These are phyloP conservation scores for Barbus barbus DNA, from an alignment of 2,113 vertebrate genomes.

Conservation along the genomic window DNA sequence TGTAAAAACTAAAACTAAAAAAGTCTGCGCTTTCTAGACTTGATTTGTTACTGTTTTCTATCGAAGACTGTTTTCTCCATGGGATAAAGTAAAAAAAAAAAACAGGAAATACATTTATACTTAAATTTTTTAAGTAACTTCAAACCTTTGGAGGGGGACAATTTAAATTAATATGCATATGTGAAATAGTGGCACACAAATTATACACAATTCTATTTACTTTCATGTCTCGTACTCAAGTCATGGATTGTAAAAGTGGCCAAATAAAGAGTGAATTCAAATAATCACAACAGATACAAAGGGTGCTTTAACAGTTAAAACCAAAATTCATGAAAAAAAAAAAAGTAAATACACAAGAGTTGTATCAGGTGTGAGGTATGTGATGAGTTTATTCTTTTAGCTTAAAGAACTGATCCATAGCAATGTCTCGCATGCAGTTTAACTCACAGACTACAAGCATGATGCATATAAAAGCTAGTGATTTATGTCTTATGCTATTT, in stretches of 20 bases:
- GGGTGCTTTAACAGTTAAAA: background rate
- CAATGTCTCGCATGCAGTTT: constrained; percentile 91
- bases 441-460: constrained; percentile 84
- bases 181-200: no score
- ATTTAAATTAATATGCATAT: no score
- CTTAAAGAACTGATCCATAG: constrained; percentile 84
- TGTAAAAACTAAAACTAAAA: background rate
- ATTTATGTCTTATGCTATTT: constrained; percentile 76
- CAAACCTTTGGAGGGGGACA: no score
- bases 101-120: no score
- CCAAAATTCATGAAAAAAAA: constrained; percentile 21
- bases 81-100: no score
- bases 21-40: background rate
- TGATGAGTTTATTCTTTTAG: constrained; percentile 89
- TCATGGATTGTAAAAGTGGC: background rate
- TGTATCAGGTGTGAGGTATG: constrained; percentile 76
- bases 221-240: background rate
- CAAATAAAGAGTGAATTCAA: background rate
- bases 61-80: no score
- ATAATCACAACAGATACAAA: no score
- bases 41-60: background rate
- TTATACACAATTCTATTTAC: background rate
- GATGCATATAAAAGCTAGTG: constrained; percentile 80
- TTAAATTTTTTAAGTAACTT: no score
- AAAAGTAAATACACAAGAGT: constrained; percentile 49